A percentile compares a stretch with the other conserved stretches of the same genome.
These are phyloP conservation scores for Damaliscus lunatus DNA, from an alignment of 2,113 vertebrate species.

Conservation along the genomic window DNA sequence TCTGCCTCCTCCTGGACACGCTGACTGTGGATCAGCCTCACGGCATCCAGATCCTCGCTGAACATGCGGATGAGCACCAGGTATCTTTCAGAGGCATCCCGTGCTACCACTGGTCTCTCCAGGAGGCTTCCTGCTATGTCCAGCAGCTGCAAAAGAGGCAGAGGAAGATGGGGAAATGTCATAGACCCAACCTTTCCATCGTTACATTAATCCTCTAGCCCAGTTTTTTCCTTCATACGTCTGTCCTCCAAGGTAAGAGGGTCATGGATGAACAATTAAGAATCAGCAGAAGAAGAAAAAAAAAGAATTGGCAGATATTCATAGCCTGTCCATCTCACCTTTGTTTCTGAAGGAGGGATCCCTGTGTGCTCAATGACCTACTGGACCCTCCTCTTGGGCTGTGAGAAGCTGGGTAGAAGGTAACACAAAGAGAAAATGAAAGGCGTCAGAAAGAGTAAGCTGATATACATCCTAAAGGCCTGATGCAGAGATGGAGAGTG, in stretches of 20 bases:
- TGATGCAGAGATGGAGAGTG: not conserved
- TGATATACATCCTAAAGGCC: not conserved
- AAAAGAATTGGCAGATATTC: not conserved
- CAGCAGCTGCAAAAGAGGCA: slow-evolving; percentile 83
- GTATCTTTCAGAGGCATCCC: slow-evolving; percentile 79
- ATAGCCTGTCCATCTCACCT: not conserved
- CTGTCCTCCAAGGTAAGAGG: not conserved
- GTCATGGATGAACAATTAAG: not conserved
- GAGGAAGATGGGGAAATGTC: not conserved
- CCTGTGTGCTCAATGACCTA: not conserved
- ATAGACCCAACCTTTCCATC: not conserved
- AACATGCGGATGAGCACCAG: slow-evolving; percentile 85
- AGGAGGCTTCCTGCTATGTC: slow-evolving; percentile 90
- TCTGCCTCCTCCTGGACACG: slow-evolving; percentile 79
- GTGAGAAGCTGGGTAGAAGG: not conserved
- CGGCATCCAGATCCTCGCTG: slow-evolving; percentile 84
- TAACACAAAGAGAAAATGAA: not conserved
- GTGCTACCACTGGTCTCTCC: slow-evolving; percentile 86
- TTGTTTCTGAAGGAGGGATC: not conserved
- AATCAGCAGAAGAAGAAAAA: not conserved
- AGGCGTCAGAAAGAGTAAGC: not conserved
- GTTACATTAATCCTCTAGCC: not conserved
- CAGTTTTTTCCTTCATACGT: not conserved
- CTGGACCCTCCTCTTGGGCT: not conserved
- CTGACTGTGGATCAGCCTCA: slow-evolving; percentile 82